Conservation (phyloP, 2,797 vertebrate species). For the Phaenicophaeus curvirostris region DNA sequence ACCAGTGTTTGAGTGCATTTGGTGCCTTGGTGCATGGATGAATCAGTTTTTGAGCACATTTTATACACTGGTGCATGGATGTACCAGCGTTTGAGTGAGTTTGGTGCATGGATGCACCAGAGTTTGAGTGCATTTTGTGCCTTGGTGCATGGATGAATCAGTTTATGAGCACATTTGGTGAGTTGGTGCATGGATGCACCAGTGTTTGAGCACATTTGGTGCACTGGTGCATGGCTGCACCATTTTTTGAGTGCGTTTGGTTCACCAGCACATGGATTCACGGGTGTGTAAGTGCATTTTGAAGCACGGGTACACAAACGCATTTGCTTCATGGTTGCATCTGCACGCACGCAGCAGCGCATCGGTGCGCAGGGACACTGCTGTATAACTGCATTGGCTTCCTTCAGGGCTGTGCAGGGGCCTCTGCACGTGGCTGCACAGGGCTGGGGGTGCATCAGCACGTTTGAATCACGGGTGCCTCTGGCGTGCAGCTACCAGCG, state of each 20-base stretch:
- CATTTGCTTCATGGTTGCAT: background rate
- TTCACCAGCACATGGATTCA: too few relatives aligned
- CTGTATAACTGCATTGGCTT: background rate
- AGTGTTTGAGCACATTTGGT: too few relatives aligned
- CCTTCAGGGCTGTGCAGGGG: accelerated
- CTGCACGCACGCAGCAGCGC: too few relatives aligned
- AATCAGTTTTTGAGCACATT: background rate
- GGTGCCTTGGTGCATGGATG: background rate
- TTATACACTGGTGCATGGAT: background rate
- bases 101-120: too few relatives aligned
- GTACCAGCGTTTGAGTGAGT: too few relatives aligned
- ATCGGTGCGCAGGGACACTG: accelerated
- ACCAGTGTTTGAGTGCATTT: background rate
- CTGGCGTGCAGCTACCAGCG: too few relatives aligned
- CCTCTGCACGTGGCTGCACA: background rate
- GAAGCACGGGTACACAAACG: background rate
- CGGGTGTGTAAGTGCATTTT: too few relatives aligned
- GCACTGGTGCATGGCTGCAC: background rate
- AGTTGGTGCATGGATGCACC: too few relatives aligned
- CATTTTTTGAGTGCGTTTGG: too few relatives aligned
- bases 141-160: too few relatives aligned
- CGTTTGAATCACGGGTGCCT: accelerated
- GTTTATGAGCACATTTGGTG: too few relatives aligned
- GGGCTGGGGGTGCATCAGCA: background rate
- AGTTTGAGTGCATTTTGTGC: background rate